Conservation (phyloP, 2,113 vertebrate species). For the Brienomyrus brachyistius region DNA sequence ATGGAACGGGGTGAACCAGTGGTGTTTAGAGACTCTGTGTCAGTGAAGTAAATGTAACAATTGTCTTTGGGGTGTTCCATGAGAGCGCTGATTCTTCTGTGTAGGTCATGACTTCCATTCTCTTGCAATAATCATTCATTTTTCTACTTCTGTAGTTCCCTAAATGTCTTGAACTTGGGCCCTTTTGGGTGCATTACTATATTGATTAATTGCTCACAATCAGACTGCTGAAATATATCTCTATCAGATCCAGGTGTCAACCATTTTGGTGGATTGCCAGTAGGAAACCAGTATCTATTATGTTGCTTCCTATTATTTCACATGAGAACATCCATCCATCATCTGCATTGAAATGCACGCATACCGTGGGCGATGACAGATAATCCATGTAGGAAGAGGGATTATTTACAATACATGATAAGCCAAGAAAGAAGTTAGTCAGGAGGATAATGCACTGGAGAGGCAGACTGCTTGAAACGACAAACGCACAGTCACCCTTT, state of each 20-base stretch:
- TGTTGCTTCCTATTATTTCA: background rate
- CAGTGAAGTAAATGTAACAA: background rate
- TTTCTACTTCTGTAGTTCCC: background rate
- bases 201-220: background rate
- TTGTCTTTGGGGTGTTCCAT: background rate
- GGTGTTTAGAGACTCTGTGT: background rate
- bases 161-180: background rate
- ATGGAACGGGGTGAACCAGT: background rate
- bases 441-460: background rate
- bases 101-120: background rate
- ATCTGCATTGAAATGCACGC: background rate
- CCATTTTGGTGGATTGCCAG: background rate
- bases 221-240: background rate
- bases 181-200: background rate
- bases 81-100: background rate
- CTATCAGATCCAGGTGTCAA: background rate
- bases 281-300: background rate
- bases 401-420: background rate
- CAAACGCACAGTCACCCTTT: background rate
- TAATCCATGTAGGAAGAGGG: background rate
- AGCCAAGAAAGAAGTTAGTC: background rate
- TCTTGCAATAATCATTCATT: background rate
- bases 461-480: background rate
- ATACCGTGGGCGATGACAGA: background rate
- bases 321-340: background rate